phyloP scores from a whole-genome alignment of 2,888 invertebrate species.

The Pandemis cinnamomeana region DNA sequence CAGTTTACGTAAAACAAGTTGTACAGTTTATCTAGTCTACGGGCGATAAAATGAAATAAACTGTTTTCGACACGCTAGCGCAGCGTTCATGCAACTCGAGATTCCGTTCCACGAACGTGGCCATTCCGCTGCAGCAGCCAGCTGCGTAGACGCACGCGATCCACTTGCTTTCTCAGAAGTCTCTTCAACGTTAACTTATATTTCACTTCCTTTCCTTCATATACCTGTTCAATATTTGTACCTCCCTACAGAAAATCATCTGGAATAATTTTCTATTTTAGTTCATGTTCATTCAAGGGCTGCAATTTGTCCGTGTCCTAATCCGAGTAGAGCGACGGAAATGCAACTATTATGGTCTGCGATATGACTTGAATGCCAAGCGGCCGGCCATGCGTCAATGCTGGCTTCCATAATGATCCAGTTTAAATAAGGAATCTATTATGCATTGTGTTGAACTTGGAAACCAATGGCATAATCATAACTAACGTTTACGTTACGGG shows the following conservation, averaged over 20 bases:
- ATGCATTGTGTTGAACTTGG: conserved; percentile 42
- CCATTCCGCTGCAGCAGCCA: conserved; percentile 45
- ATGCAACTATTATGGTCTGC: conserved; percentile 69
- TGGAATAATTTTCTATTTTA: conserved; percentile 1
- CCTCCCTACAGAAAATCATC: not conserved
- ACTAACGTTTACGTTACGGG: not conserved
- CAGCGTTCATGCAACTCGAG: conserved; percentile 37
- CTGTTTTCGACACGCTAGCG: conserved; percentile 23
- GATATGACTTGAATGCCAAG: conserved; percentile 64
- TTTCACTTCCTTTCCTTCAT: conserved; percentile 16
- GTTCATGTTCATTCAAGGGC: conserved; percentile 63
- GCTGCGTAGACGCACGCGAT: conserved; percentile 57
- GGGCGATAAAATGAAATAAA: conserved; percentile 24
- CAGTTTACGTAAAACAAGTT: conserved; percentile 24
- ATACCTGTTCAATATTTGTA: not conserved
- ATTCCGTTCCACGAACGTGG: conserved; percentile 55
- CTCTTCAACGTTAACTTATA: conserved; percentile 19
- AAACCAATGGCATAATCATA: conserved; percentile 5
- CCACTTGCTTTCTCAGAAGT: conserved; percentile 58
- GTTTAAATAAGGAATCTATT: conserved; percentile 40
- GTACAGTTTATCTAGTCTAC: conserved; percentile 25
- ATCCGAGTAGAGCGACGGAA: conserved; percentile 68
- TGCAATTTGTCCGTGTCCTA: conserved; percentile 70
- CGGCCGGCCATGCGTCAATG: conserved; percentile 62
- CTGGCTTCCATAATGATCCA: conserved; percentile 36